Conservation (phyloP, 92 coral and sea anemone species). For the Porites lobata region DNA sequence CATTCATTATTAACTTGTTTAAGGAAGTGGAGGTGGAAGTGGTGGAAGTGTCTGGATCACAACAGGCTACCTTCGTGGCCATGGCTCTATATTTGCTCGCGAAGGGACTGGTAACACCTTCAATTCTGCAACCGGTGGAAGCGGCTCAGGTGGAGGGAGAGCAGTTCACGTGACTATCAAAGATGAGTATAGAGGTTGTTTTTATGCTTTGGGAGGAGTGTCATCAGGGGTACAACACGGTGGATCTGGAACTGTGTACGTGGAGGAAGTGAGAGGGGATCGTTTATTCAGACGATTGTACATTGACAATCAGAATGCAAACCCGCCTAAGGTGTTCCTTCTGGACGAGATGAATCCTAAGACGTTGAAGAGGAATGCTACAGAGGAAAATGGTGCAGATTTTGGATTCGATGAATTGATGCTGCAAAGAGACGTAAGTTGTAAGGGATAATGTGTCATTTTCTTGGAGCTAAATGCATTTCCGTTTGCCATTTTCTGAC, state of each 20-base stretch:
- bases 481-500: too few species aligned
- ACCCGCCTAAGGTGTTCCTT: constrained; percentile 87
- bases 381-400: constrained; percentile 90
- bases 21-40: constrained; percentile 97
- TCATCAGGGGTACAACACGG: constrained; percentile 88
- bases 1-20: not conserved
- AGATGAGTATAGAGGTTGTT: constrained; percentile 93
- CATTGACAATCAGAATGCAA: constrained; percentile 90
- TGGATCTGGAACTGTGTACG: constrained; percentile 95
- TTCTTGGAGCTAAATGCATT: too few species aligned
- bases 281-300: constrained; percentile 82
- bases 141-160: constrained; percentile 98
- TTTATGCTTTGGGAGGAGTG: constrained; percentile 81
- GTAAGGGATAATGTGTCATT: not conserved
- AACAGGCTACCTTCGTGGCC: constrained; percentile 92
- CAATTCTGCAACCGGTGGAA: constrained; percentile 84
- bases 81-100: constrained; percentile 86
- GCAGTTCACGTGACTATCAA: constrained; percentile 88
- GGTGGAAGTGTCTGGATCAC: constrained; percentile 99
- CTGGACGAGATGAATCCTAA: constrained; percentile 92
- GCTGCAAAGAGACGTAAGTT: constrained; percentile 86
- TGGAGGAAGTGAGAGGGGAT: constrained; percentile 78
- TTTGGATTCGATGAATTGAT: constrained; percentile 94
- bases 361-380: constrained; percentile 66
- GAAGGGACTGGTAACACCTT: constrained; percentile 86